These are phyloP conservation scores for Caenorhabditis remanei DNA, from an alignment of 1,140 invertebrate species.

Conservation along the genomic window DNA sequence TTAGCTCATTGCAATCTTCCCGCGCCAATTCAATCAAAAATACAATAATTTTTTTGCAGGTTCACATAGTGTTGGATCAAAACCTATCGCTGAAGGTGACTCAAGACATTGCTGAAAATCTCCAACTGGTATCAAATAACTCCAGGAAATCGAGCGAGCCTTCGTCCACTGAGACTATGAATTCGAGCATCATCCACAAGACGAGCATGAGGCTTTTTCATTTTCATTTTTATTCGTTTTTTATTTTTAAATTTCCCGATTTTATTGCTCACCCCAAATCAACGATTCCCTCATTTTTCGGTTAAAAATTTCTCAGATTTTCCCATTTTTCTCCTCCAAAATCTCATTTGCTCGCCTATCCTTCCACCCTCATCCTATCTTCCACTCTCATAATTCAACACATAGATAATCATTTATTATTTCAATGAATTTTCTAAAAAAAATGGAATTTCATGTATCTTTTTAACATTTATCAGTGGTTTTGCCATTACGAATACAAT, in stretches of 20 bases:
- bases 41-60: not conserved
- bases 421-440: too few relatives aligned
- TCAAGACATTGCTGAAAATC: conserved; percentile 64
- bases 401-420: too few relatives aligned
- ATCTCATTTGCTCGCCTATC: too few relatives aligned
- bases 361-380: too few relatives aligned
- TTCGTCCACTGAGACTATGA: conserved; percentile 66
- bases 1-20: too few relatives aligned
- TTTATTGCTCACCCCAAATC: not conserved
- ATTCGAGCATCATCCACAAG: conserved; percentile 60
- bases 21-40: not conserved
- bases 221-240: not conserved
- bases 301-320: too few relatives aligned
- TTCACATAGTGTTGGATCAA: conserved; percentile 66
- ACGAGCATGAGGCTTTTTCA: conserved; percentile 65
- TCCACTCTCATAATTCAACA: too few relatives aligned
- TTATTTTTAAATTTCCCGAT: not conserved
- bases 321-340: too few relatives aligned
- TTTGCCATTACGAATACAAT: too few relatives aligned
- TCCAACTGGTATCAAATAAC: conserved; percentile 66
- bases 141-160: conserved; percentile 65
- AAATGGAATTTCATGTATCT: too few relatives aligned
- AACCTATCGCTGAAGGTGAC: conserved; percentile 63
- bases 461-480: too few relatives aligned
- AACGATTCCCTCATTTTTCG: too few relatives aligned